phyloP scores from a whole-genome alignment of 2,797 vertebrate species.

The Leptoclinus maculatus region DNA sequence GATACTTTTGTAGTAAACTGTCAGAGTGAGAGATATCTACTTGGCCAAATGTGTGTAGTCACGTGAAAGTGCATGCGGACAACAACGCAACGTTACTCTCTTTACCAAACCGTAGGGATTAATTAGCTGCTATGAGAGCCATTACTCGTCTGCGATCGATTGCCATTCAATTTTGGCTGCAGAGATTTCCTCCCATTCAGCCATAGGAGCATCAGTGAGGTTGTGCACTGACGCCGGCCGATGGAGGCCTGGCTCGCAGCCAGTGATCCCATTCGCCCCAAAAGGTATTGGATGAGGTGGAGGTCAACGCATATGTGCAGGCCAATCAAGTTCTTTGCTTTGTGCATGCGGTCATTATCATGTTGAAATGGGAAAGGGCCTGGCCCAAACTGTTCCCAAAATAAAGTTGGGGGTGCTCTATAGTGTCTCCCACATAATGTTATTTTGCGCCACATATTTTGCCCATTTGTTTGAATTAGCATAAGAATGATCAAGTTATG shows the following conservation, averaged over 20 bases:
- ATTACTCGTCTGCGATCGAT: neutral
- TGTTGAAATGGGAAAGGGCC: neutral
- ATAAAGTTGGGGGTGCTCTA: neutral
- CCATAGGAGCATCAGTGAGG: neutral
- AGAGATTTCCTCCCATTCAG: constrained; percentile 4
- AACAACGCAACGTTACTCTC: neutral
- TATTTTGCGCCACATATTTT: neutral
- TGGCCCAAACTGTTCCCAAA: neutral
- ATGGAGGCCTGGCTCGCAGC: neutral
- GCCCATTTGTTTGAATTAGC: neutral
- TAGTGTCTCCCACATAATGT: neutral
- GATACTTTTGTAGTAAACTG: neutral
- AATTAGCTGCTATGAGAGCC: neutral
- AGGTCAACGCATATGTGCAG: neutral
- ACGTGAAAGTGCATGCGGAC: neutral
- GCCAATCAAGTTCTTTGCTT: neutral
- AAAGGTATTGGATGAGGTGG: neutral
- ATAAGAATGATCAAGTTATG: neutral
- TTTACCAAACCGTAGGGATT: neutral
- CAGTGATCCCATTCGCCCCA: neutral
- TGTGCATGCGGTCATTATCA: neutral
- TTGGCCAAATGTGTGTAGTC: neutral
- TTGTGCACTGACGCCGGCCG: neutral
- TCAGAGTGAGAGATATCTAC: neutral
- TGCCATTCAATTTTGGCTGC: neutral